phyloP scores from a whole-genome alignment of 2,113 vertebrate genomes.

The Myrmophylax atrothorax region DNA sequence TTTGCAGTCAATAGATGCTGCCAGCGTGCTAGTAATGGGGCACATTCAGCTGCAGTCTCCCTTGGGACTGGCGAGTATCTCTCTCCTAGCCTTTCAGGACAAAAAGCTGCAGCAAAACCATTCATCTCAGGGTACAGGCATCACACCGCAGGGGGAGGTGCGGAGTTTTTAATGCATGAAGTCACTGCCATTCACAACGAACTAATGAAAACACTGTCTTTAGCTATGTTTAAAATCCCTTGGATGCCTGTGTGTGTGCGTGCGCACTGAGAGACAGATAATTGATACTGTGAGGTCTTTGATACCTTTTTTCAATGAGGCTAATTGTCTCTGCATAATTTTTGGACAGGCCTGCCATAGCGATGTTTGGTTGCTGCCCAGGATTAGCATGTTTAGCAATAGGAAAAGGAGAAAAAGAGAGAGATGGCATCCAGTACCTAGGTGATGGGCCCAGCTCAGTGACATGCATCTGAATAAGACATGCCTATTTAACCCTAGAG shows the following conservation, averaged over 20 bases:
- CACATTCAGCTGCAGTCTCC: background rate
- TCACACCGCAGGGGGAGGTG: constrained; percentile 56
- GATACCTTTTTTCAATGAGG: constrained; percentile 62
- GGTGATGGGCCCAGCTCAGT: constrained; percentile 25
- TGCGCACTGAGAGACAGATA: constrained; percentile 9
- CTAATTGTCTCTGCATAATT: constrained; percentile 68
- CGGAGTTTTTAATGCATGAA: constrained; percentile 59
- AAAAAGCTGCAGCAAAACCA: constrained; percentile 52
- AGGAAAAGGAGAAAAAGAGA: constrained; percentile 34
- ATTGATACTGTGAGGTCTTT: constrained; percentile 67
- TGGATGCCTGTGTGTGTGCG: constrained; percentile 20
- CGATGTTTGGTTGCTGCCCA: constrained; percentile 33
- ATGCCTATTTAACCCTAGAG: constrained; percentile 63
- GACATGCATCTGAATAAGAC: constrained; percentile 64
- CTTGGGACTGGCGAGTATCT: background rate
- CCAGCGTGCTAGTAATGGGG: background rate
- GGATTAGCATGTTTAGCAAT: constrained; percentile 62
- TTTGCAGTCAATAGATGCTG: background rate
- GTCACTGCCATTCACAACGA: constrained; percentile 47
- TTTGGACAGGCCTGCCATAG: constrained; percentile 44
- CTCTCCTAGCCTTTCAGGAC: constrained; percentile 8
- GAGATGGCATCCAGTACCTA: constrained; percentile 59
- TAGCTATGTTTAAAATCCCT: constrained; percentile 52
- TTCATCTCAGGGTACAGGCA: constrained; percentile 35
- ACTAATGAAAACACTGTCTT: constrained; percentile 63